Evolutionary conservation across 2,888 invertebrate genomes (phyloP).

Genomic region (Oscheius sp.): DNA sequence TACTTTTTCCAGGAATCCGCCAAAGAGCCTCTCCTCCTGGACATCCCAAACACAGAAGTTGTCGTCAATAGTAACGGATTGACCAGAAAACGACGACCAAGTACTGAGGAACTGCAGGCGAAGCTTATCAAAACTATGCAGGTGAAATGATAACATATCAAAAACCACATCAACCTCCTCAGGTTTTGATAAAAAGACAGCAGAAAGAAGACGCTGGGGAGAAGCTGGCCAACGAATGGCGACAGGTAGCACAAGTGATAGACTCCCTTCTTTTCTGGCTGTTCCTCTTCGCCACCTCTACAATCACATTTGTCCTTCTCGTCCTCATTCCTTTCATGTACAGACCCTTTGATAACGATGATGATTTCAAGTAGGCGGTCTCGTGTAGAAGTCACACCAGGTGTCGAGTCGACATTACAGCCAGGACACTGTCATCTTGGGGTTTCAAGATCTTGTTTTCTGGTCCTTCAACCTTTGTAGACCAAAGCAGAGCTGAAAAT

Average conservation of each 20-base stretch:
- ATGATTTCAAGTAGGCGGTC: constrained; percentile 8
- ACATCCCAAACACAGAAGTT: constrained; percentile 36
- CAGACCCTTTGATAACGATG: constrained; percentile 38
- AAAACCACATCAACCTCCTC: constrained; percentile 56
- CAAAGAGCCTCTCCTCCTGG: constrained; percentile 23
- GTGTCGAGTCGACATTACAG: no score
- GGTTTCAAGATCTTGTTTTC: no score
- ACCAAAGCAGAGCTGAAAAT: no score
- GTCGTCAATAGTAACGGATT: constrained; percentile 16
- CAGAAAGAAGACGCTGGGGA: constrained; percentile 75
- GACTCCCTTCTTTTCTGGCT: constrained; percentile 78
- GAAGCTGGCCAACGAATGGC: constrained; percentile 77
- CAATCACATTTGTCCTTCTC: constrained; percentile 76
- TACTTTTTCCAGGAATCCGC: neutral
- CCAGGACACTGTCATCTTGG: no score
- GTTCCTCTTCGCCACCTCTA: constrained; percentile 76
- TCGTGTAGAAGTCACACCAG: no score
- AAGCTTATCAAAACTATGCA: constrained; percentile 73
- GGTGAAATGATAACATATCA: constrained; percentile 44
- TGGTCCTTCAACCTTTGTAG: no score
- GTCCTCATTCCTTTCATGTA: constrained; percentile 75
- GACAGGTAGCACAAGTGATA: constrained; percentile 77
- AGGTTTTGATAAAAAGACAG: constrained; percentile 76
- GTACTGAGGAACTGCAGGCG: constrained; percentile 45
- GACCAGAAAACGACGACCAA: constrained; percentile 38